These are phyloP conservation scores for Eucidaris tribuloides DNA, from an alignment of 35 echinoderm and acorn worm genomes.

Conservation along the genomic window DNA sequence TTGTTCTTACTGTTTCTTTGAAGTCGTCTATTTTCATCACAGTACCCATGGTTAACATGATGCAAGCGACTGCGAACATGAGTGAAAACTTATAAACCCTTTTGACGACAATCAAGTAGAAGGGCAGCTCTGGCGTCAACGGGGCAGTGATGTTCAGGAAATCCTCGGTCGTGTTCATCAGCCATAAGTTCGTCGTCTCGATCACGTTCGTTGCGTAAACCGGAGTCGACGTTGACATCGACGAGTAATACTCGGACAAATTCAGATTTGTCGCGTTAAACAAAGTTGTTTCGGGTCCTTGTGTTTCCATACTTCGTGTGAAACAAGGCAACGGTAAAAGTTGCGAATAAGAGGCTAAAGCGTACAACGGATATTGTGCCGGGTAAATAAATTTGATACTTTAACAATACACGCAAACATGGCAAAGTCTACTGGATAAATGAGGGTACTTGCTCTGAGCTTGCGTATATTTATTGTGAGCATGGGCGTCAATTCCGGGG, in stretches of 20 bases:
- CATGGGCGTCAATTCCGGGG: too few species aligned
- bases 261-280: too few species aligned
- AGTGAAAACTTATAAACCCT: neutral
- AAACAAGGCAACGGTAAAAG: too few species aligned
- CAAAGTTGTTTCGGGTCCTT: too few species aligned
- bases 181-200: neutral
- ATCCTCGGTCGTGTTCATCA: neutral
- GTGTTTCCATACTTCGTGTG: too few species aligned
- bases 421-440: too few species aligned
- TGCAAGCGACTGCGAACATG: neutral
- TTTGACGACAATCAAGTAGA: neutral
- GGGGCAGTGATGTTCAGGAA: neutral
- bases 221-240: neutral
- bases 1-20: slow-evolving; percentile 16
- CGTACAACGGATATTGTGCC: too few species aligned
- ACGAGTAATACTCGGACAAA: neutral
- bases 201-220: neutral
- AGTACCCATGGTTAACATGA: slow-evolving; percentile 5
- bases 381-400: too few species aligned
- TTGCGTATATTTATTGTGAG: too few species aligned
- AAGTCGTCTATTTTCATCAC: neutral
- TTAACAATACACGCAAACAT: too few species aligned
- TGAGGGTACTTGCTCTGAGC: too few species aligned
- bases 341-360: too few species aligned
- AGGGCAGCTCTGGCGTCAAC: neutral